Percentiles rank a stretch among this genome's conserved stretches.
These are phyloP conservation scores for Sturnus vulgaris DNA, from an alignment of 2,113 vertebrate genomes.

Conservation along the genomic window DNA sequence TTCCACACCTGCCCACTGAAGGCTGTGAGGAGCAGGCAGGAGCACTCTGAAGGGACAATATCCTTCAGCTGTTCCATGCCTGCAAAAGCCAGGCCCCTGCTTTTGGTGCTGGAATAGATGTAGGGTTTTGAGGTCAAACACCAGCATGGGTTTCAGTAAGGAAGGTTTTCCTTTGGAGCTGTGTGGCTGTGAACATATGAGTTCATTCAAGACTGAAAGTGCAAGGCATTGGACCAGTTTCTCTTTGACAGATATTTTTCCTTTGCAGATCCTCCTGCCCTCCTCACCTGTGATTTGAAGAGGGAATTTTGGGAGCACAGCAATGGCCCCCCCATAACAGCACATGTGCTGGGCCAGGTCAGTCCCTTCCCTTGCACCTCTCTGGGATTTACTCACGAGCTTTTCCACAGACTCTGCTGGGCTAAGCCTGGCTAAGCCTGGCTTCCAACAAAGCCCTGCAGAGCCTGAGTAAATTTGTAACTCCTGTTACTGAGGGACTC, in stretches of 20 bases:
- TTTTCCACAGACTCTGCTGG: neutral
- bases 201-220: neutral
- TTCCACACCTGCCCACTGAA: neutral
- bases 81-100: neutral
- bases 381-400: rapidly evolving
- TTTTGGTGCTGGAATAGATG: neutral
- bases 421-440: neutral
- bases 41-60: neutral
- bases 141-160: neutral
- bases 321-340: rapidly evolving
- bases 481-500: neutral
- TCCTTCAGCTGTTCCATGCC: neutral
- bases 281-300: rapidly evolving
- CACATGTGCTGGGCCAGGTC: neutral
- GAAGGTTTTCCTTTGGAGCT: neutral
- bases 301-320: neutral
- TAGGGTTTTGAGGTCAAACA: neutral
- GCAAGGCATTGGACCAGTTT: rapidly evolving
- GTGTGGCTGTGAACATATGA: rapidly evolving
- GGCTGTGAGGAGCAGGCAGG: neutral
- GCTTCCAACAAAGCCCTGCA: neutral
- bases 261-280: neutral
- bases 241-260: neutral
- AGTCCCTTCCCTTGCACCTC: neutral
- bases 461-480: neutral